phyloP scores from a whole-genome alignment of 2,888 invertebrate genomes.

The Pseudanteris insignis region DNA sequence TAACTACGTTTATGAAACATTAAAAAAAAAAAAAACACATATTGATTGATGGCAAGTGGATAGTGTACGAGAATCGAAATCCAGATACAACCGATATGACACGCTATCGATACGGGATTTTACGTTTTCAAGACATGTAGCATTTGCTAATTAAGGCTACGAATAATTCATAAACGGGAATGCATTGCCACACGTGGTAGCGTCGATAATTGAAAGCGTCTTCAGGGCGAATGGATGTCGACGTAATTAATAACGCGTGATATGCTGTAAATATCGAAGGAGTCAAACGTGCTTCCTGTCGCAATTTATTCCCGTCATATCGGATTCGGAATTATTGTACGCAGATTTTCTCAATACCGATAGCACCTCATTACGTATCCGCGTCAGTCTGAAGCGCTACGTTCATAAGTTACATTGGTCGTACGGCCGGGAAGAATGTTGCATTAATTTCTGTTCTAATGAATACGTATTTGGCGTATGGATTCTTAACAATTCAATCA shows the following conservation, averaged over 20 bases:
- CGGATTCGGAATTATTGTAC: constrained; percentile 57
- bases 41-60: too few relatives aligned
- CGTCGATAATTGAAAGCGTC: constrained; percentile 50
- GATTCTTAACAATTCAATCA: constrained; percentile 6
- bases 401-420: too few relatives aligned
- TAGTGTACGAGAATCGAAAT: too few relatives aligned
- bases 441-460: constrained; percentile 37
- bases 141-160: too few relatives aligned
- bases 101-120: too few relatives aligned
- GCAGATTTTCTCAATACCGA: too few relatives aligned
- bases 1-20: too few relatives aligned
- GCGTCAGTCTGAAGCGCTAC: constrained; percentile 32
- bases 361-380: constrained; percentile 45
- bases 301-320: constrained; percentile 57
- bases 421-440: constrained; percentile 18
- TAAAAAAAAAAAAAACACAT: too few relatives aligned
- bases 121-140: too few relatives aligned
- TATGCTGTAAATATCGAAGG: constrained; percentile 62
- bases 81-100: too few relatives aligned
- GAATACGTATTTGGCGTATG: constrained; percentile 29
- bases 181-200: too few relatives aligned
- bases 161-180: too few relatives aligned
- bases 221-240: constrained; percentile 45
- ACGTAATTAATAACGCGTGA: constrained; percentile 61
- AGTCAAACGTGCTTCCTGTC: constrained; percentile 55